These are phyloP conservation scores for Liposcelis brunnea DNA, from an alignment of 2,888 invertebrate species.

Conservation along the genomic window DNA sequence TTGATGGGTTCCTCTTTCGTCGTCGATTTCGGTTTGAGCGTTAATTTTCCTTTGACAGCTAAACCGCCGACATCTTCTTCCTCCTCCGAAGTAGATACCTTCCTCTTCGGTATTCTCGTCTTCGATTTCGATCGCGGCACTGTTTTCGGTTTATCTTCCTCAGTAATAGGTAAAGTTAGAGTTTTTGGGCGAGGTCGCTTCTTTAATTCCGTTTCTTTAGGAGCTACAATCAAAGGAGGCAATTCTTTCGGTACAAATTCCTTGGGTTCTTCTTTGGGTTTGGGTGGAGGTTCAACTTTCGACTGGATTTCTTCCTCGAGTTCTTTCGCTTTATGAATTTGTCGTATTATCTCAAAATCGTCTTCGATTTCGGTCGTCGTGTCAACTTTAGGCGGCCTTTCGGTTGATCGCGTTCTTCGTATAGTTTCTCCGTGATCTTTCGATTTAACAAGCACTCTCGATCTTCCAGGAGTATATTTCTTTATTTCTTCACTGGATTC, in stretches of 20 bases:
- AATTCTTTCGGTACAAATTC: neutral
- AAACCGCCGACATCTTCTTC: slow-evolving; percentile 13
- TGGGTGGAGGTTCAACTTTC: slow-evolving; percentile 7
- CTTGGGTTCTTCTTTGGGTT: slow-evolving; percentile 3
- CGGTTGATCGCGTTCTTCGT: slow-evolving; percentile 12
- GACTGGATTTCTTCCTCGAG: neutral
- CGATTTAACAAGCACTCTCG: neutral
- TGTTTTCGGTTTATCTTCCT: slow-evolving; percentile 11
- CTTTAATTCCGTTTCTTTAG: slow-evolving; percentile 7
- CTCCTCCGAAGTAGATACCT: slow-evolving; percentile 3
- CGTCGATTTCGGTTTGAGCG: slow-evolving; percentile 22
- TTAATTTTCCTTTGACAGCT: slow-evolving; percentile 20
- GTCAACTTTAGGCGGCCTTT: slow-evolving; percentile 14
- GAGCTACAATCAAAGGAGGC: neutral
- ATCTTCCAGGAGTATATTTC: neutral
- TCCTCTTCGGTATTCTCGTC: slow-evolving; percentile 2
- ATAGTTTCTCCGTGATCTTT: slow-evolving; percentile 9
- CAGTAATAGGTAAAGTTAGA: neutral
- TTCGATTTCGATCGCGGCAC: slow-evolving; percentile 1
- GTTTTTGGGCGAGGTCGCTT: slow-evolving; percentile 13
- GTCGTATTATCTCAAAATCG: slow-evolving; percentile 13
- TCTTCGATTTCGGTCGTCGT: slow-evolving; percentile 5
- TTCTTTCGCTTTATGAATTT: neutral
- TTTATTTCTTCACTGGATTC: slow-evolving; percentile 9
- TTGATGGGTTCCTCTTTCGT: neutral